Base-by-base conservation (phyloP, 2,797 vertebrate genomes). In the Sebastes miniatus region DNA sequence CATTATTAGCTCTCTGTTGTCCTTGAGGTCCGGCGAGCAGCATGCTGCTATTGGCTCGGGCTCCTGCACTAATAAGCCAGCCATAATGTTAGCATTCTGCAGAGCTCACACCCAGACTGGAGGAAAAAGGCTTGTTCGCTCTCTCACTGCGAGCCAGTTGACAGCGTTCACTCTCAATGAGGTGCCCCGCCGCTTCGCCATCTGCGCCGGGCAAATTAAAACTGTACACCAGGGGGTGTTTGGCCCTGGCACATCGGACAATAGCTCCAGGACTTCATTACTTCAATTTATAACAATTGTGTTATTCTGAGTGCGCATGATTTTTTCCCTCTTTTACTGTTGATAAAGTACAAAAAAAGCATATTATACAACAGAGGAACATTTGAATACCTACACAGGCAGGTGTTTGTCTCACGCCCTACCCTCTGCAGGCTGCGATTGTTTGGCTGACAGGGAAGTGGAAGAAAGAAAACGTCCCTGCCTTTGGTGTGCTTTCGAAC, bases 201-300 rank as follows among this genome's bases (percentile, higher is more conserved):
- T 95, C 95, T 95, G 94, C 69, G 92, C 91, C 47, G 83, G 81
- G 86, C 91, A 93, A 94, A 94, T 94, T 93, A 93, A 94, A 93
- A 89, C 81, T 22, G 68, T 72, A 76, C 89, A 82, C 87, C 78
- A 56, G 86, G 90, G 89, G 88, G 89, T 73, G 87, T 77, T 82
- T 47, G 86, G 83, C 77, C 77, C 82, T 56, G 88, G 83, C 87
- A 84, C 36, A 47, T 62, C 47, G 77, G 83, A 89, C 83, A 74
- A 87, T 6, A 88, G 87, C 89, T 91, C 83, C 84, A 87, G 86
- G 77, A 85, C 84, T 80, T 73, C 77, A 83, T 91, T 84, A 87
- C 76, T 88, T 81, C 72, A 76, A 91, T 91, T 91, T 84, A 89
- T 86, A 80, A 87, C 66, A 22, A 70, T 65, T 79, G 58, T 77